Conservation (phyloP, 1,140 invertebrate genomes). For the Propsilocerus akamusi region DNA sequence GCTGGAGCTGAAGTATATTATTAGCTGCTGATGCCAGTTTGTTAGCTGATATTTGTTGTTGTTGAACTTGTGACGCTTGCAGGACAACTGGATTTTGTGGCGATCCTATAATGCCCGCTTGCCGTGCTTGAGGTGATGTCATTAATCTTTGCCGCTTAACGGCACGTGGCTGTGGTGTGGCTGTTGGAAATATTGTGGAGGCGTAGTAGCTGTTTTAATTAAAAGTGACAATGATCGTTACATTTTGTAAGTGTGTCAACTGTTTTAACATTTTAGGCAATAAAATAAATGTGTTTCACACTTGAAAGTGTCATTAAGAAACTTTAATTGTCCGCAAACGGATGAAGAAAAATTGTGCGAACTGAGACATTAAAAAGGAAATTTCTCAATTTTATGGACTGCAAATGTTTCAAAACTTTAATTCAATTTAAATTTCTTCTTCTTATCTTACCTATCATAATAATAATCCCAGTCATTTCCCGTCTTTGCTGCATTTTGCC, state of each 20-base stretch:
- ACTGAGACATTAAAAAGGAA: too few relatives aligned
- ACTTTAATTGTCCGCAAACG: too few relatives aligned
- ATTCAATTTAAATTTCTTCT: background rate
- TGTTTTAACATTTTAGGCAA: too few relatives aligned
- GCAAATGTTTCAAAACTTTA: too few relatives aligned
- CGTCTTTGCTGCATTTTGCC: constrained; percentile 59
- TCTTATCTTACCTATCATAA: constrained; percentile 33
- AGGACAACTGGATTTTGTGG: constrained; percentile 15
- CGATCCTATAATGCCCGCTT: constrained; percentile 8
- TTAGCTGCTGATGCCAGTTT: constrained; percentile 12
- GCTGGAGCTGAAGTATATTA: constrained; percentile 24
- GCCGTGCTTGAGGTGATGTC: constrained; percentile 21
- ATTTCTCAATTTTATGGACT: too few relatives aligned
- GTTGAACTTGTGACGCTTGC: constrained; percentile 15
- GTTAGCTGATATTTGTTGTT: constrained; percentile 11
- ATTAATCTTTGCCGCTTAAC: constrained; percentile 40
- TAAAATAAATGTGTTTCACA: too few relatives aligned
- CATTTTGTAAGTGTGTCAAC: background rate
- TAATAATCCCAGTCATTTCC: constrained; percentile 58
- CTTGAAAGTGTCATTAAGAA: too few relatives aligned
- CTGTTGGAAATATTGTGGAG: constrained; percentile 30
- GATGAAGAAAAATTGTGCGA: too few relatives aligned
- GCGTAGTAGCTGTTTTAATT: constrained; percentile 35
- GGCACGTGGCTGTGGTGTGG: constrained; percentile 30
- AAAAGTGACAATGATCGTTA: background rate